Evolutionary conservation across 2,797 vertebrate species (phyloP), one percentile per base, ranked within the genome.

Genomic region (Molossus alvarezi): DNA sequence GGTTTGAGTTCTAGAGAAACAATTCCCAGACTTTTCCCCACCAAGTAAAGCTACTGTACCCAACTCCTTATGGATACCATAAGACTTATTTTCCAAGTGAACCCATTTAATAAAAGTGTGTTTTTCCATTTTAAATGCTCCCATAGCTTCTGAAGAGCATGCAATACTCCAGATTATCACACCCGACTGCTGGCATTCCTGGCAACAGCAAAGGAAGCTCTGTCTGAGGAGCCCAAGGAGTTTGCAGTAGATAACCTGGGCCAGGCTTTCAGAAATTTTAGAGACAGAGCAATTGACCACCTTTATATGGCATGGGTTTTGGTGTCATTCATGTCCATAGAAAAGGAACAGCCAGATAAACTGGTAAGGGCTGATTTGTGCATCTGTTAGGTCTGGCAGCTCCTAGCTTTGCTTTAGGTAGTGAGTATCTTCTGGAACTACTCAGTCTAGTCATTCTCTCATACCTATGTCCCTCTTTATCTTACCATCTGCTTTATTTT

Each of bases 51-150:
- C 21, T 91, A 64, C 80, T 79, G 27, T 87, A 77, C 53, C 76
- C 57, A 81, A 62, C 51, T 90, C 58, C 91, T 87, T 84, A 85
- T 53, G 88, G 76, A 94, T 84, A 37, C n/a, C 37, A 82, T 81
- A 89, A 62, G 53, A 95, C 90, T 95, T 94, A 76, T 89, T 96
- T 96, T 85, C 79, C 37, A 87, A 93, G 80, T 69, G 55, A 91
- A 60, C 94, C 58, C 94, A 72, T 95, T 96, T 88, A 92, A 80
- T 83, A 73, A 97, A 97, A 94, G 71, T 91, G 84, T 90, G 84
- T 94, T 96, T 96, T 96, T 87, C 65, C 67, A 81, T 91, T 96
- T 94, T 91, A 96, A 97, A 91, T 88, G 94, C 81, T 96, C 84
- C 81, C 62, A 33, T 90, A 93, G 94, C 67, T 96, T 97, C 93